These are phyloP conservation scores for Abrostola tripartita DNA, from an alignment of 2,888 invertebrate genomes.

Conservation along the genomic window DNA sequence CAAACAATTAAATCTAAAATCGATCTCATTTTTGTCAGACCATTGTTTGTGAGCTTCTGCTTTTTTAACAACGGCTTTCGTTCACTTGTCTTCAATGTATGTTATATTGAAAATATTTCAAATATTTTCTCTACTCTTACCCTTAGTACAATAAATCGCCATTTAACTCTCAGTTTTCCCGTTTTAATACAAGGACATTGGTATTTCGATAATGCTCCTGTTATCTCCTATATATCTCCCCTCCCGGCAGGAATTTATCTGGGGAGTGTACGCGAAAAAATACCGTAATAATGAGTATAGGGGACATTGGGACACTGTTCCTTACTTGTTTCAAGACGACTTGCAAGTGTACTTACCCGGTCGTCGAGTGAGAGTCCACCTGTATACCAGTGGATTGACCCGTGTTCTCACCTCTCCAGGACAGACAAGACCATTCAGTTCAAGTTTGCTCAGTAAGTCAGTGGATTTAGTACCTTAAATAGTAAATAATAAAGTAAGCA, in stretches of 20 bases:
- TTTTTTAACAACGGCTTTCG: not conserved
- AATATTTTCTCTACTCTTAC: constrained; percentile 50
- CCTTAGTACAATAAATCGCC: constrained; percentile 80
- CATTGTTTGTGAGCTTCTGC: not conserved
- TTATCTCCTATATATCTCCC: constrained; percentile 82
- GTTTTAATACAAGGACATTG: constrained; percentile 84
- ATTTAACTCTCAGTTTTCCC: constrained; percentile 84
- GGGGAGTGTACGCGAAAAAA: constrained; percentile 84
- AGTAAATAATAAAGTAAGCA: no score
- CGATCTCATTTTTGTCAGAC: no score
- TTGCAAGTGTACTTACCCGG: constrained; percentile 46
- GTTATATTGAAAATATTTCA: constrained; percentile 53
- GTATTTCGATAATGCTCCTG: constrained; percentile 86
- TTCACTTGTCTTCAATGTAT: constrained; percentile 7
- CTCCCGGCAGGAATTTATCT: constrained; percentile 77
- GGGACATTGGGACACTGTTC: constrained; percentile 65
- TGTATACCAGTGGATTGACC: constrained; percentile 8
- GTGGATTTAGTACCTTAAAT: no score
- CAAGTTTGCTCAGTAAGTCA: not conserved
- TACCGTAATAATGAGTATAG: constrained; percentile 84
- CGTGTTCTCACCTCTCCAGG: not conserved
- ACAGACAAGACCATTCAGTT: not conserved
- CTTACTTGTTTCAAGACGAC: constrained; percentile 64
- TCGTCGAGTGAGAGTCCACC: constrained; percentile 13
- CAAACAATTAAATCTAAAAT: no score